A percentile compares a stretch with the other conserved stretches of the same genome.
Evolutionary conservation across 1,140 invertebrate species (phyloP).

Genomic region (Megalopta genalis): DNA sequence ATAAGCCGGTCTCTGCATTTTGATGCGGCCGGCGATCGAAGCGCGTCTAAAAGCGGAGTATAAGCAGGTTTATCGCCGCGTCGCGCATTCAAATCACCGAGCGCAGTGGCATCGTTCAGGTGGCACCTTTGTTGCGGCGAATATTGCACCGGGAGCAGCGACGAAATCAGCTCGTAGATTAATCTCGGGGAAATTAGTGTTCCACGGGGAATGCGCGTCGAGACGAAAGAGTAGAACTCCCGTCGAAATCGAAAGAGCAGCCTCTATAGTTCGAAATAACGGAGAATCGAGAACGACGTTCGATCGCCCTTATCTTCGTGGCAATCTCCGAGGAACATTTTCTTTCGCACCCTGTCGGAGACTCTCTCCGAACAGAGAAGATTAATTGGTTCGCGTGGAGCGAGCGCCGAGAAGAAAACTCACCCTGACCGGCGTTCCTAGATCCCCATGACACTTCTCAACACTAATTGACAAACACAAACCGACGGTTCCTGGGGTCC

Average conservation of each 20-base stretch:
- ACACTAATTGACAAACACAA: conserved; percentile 59
- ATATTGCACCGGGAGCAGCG: conserved; percentile 31
- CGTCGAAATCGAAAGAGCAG: too few relatives aligned
- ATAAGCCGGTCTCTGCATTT: background rate
- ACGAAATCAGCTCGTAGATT: conserved; percentile 23
- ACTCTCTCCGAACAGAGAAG: too few relatives aligned
- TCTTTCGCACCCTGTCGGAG: too few relatives aligned
- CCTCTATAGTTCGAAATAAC: too few relatives aligned
- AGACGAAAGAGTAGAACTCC: too few relatives aligned
- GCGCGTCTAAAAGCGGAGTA: conserved; percentile 29
- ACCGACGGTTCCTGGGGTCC: conserved; percentile 17
- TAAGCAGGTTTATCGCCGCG: conserved; percentile 35
- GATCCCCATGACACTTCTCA: conserved; percentile 65
- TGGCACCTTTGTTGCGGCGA: conserved; percentile 28
- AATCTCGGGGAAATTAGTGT: too few relatives aligned
- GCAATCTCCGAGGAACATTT: too few relatives aligned
- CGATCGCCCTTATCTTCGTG: too few relatives aligned
- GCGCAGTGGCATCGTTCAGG: conserved; percentile 42
- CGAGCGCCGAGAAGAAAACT: too few relatives aligned
- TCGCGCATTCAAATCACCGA: conserved; percentile 70
- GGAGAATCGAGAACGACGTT: too few relatives aligned
- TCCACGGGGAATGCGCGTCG: too few relatives aligned
- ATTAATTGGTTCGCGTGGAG: too few relatives aligned
- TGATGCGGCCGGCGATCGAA: background rate
- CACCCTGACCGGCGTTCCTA: conserved; percentile 60